Evolutionary conservation across 1,140 invertebrate species (phyloP), one percentile per base, ranked within the genome.

Genomic region (Hetaerina americana): DNA sequence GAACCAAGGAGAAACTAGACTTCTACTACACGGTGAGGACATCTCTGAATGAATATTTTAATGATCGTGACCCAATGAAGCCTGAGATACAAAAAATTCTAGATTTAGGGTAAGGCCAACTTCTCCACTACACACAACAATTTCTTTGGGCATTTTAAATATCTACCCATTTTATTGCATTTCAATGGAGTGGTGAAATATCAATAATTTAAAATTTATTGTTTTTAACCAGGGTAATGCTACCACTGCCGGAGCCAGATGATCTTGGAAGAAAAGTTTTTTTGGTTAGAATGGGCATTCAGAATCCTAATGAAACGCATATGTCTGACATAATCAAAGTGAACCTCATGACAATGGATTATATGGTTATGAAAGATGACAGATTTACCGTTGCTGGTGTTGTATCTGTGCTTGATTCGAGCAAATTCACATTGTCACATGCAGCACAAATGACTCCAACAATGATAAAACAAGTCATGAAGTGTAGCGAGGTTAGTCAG

Each of bases 1-100:
- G 83, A 75, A 85, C 85, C 0, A 89, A 89, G 78, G 80, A 85
- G 72, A 87, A 87, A 75, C 75, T 89, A 5, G 88, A 89, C 76
- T 82, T 85, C 76, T 88, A 83, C 77, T 88, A 87, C 74, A 85
- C 87, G 0, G 78, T 89, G 31, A 82, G 83, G 76, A 79, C 80
- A n/a, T 76, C 84, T 26, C 80, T 87, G 26, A 87, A 88, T 0
- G 88, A 89, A 71, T 79, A 83, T 70, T 84, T 81, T 73, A 69
- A 73, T n/a, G 76, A 79, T 57, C 74, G 81, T 29, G 80, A 84
- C 76, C 81, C 82, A 0, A 77, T 75, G 10, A 70, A 73, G 27
- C 68, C 77, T 0, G 78, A 78, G 67, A 78, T 82, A 69, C 73
- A 77, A 66, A 71, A 78, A 66, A 57, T 78, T 18, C 74, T 78